Percentiles rank a stretch among this genome's conserved stretches.
phyloP scores from a whole-genome alignment of 2,113 vertebrate genomes.

The Malaclemys terrapin region DNA sequence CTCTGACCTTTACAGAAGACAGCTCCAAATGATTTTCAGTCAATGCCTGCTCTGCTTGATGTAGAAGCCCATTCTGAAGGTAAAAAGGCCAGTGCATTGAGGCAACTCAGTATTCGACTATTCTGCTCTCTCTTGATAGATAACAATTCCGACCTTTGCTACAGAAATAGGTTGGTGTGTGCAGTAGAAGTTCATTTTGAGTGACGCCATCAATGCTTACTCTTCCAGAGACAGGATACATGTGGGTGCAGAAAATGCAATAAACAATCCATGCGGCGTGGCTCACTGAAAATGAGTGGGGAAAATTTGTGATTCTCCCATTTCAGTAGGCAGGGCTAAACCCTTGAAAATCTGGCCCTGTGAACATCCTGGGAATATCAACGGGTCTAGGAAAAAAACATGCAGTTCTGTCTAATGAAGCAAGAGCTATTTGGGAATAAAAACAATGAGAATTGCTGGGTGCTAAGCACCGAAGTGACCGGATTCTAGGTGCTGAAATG shows the following conservation, averaged over 20 bases:
- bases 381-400: accelerated
- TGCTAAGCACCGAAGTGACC: not conserved
- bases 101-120: conserved; percentile 71
- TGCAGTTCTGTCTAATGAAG: not conserved
- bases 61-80: conserved; percentile 74
- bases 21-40: conserved; percentile 77
- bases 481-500: not conserved
- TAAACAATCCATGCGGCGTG: not conserved
- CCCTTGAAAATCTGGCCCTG: accelerated
- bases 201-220: conserved; percentile 49
- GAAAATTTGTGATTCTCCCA: not conserved
- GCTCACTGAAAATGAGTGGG: not conserved
- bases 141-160: conserved; percentile 72
- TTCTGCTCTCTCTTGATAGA: conserved; percentile 66
- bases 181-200: conserved; percentile 71
- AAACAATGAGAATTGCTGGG: not conserved
- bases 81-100: conserved; percentile 66
- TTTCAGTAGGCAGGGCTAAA: not conserved
- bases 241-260: not conserved
- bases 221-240: conserved; percentile 2
- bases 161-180: conserved; percentile 55
- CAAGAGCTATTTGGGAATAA: not conserved
- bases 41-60: conserved; percentile 71
- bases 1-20: conserved; percentile 67
- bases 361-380: not conserved